Evolutionary conservation across 2,888 invertebrate genomes (phyloP).

Genomic region (Saturnia pavonia): DNA sequence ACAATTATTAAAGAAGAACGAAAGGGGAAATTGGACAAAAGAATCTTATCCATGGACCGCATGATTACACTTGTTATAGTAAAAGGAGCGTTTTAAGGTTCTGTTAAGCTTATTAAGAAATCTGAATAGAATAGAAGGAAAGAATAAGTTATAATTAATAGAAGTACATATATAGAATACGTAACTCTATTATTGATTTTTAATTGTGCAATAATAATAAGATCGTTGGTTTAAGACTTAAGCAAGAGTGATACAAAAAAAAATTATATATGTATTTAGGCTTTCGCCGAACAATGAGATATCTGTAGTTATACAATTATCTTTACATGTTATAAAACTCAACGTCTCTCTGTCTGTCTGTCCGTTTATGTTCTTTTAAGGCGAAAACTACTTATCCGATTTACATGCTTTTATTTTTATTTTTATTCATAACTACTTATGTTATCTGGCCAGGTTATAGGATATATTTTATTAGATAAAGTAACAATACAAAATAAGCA

Average conservation of each 20-base stretch:
- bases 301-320: too few relatives aligned
- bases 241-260: background rate
- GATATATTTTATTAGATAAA: too few relatives aligned
- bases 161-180: background rate
- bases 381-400: too few relatives aligned
- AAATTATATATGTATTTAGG: background rate
- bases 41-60: slow-evolving; percentile 44
- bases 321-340: too few relatives aligned
- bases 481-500: too few relatives aligned
- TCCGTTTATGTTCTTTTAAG: too few relatives aligned
- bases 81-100: slow-evolving; percentile 7
- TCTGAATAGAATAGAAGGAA: too few relatives aligned
- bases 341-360: too few relatives aligned
- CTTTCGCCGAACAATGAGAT: too few relatives aligned
- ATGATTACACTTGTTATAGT: slow-evolving; percentile 52
- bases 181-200: background rate
- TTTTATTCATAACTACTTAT: too few relatives aligned
- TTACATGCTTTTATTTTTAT: too few relatives aligned
- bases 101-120: background rate
- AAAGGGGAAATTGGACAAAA: slow-evolving; percentile 51
- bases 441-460: too few relatives aligned
- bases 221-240: background rate
- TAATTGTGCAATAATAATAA: background rate
- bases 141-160: background rate
- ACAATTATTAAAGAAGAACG: slow-evolving; percentile 56